Conservation (phyloP, 2,888 invertebrate genomes). For the Celastrina argiolus region DNA sequence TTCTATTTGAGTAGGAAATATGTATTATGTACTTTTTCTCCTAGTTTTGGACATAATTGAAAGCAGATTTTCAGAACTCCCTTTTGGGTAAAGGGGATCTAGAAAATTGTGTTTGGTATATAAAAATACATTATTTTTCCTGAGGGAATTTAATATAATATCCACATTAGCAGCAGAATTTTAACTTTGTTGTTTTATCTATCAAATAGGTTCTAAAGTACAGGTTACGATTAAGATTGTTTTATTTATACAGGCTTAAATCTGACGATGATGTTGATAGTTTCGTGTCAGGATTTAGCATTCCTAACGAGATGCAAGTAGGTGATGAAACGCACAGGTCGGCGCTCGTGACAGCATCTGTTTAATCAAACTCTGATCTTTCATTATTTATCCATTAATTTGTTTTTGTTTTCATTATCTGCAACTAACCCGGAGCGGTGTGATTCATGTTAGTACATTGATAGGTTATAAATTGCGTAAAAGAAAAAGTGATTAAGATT, state of each 20-base stretch:
- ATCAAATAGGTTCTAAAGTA: too few relatives aligned
- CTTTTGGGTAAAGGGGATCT: too few relatives aligned
- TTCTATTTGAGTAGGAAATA: neutral
- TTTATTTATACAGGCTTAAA: too few relatives aligned
- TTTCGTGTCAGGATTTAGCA: neutral
- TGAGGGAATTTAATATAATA: too few relatives aligned
- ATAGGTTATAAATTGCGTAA: neutral
- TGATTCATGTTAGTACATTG: conserved; percentile 12
- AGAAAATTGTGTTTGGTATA: too few relatives aligned
- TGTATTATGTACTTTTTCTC: neutral
- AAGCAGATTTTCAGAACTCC: too few relatives aligned
- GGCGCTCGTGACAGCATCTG: conserved; percentile 60
- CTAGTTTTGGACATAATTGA: too few relatives aligned
- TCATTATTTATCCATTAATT: conserved; percentile 62
- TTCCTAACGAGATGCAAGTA: conserved; percentile 59
- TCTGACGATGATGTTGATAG: neutral
- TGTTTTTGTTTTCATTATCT: conserved; percentile 32
- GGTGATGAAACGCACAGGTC: conserved; percentile 66
- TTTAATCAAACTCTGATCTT: conserved; percentile 63
- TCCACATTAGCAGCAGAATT: too few relatives aligned
- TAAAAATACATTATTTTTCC: too few relatives aligned
- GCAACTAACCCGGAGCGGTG: conserved; percentile 6
- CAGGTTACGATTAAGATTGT: too few relatives aligned
- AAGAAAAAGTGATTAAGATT: conserved; percentile 5
- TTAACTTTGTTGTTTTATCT: too few relatives aligned